Evolutionary conservation across 2,888 invertebrate genomes (phyloP), one percentile per base, ranked within the genome.

Genomic region (Sinodicranocentrus sp.): DNA sequence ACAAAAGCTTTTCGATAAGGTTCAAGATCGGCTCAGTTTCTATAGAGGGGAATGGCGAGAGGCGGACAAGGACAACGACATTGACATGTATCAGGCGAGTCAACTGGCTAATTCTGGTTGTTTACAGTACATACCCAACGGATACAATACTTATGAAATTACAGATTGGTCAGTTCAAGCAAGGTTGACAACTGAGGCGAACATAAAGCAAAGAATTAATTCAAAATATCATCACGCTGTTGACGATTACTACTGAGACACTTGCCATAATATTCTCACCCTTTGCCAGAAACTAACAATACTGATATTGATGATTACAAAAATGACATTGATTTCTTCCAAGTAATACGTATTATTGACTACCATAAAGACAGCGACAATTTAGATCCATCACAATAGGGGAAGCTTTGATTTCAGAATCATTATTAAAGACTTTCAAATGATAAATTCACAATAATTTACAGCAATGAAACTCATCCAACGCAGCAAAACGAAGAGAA

Each of bases 281-380:
- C n/a, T 33, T 33, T 33, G 33, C 33, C 10, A 33, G 10, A 33
- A 33, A 48, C 13, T 48, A 10, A 48, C 48, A 10, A n/a, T 3
- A 48, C 3, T 48, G n/a, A 28, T 65, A 13, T 10, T 39, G 65
- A 28, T 65, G 43, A 19, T n/a, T 25, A 33, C n/a, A 76, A 68
- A 77, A 77, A 77, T 77, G 77, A 77, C 77, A 77, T 77, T 76
- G 43, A 76, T 76, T 67, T 76, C 76, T 76, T 76, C 76, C 75
- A 75, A 26, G 8, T 52, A 39, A 39, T 39, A 39, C n/a, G n/a
- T n/a, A n/a, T n/a, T n/a, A 33, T 33, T 48, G 48, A 48, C 48
- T 48, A 48, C 5, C 48, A 48, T 48, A 48, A 48, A 48, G 48
- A 48, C 48, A 33, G 33, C n/a, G n/a, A n/a, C n/a, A n/a, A n/a